Base-by-base conservation (phyloP, 2,888 invertebrate genomes). In the Pardosa pseudoannulata region DNA sequence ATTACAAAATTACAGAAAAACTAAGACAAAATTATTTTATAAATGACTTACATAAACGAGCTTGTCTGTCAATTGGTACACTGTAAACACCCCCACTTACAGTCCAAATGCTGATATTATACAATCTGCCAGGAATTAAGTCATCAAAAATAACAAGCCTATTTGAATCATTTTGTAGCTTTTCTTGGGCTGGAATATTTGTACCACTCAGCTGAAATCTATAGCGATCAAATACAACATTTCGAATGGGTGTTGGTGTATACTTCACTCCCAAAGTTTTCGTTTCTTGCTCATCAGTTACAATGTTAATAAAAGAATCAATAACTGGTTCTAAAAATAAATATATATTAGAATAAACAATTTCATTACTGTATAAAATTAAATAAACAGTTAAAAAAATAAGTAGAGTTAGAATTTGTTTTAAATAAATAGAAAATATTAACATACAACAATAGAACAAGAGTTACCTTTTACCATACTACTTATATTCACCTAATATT, bases 41-140 rank as follows among this genome's bases (percentile, higher is more conserved):
- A n/a, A n/a, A n/a, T n/a, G 19, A 93, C 93, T 93, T 91, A 95
- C 95, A 95, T 83, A 97, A 93, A 81, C 97, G 93, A 91, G 96
- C 96, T 92, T 96, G 96, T 19, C 96, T 93, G 91, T 96, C 94
- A 89, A 97, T 94, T 0, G 97, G 97, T 91, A 96, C 94, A 92
- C 96, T 96, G 88, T 95, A 94, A 68, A 97, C 96, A 90, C 95
- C 95, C 89, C 94, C 94, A 83, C 96, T 95, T 39, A 97, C 95
- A n/a, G 97, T 97, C 97, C 97, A 97, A 89, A 96, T 95, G 68
- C 97, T 97, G 89, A 97, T 95, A 92, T 97, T 97, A 93, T 97
- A 97, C 64, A 97, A 93, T 89, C 95, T 94, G 62, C 97, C 97
- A 3, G 97, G 96, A 88, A 94, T 93, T n/a, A 97, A 93, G 19